Base-by-base conservation (phyloP, 2,797 vertebrate species). In the Tympanoctomys barrerae region DNA sequence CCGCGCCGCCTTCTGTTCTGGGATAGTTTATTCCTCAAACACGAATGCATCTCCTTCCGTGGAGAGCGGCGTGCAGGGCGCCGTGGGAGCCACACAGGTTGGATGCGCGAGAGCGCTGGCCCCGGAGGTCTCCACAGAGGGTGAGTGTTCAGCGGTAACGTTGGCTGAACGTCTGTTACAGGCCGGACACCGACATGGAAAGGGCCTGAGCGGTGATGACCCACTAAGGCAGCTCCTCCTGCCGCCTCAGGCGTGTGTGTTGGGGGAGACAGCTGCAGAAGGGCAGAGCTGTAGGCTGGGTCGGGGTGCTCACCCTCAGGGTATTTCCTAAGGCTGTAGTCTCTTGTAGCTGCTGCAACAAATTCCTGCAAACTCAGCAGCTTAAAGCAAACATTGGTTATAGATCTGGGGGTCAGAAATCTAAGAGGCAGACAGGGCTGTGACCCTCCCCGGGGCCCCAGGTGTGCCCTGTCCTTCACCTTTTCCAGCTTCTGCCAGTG, bases 221-320 rank as follows among this genome's bases (percentile, higher is more conserved):
- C 39, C 7, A 5, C 16, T 26, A 10, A 21, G n/a, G 68, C 2
- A 4, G 92, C 73, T 31, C 7, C 5, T 6, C 4, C 75, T n/a
- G 1, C 49, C 1, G 0, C 14, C 14, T 10, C 13, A 16, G 22
- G 28, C 14, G 0, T 36, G 4, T 14, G 3, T 8, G n/a, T n/a
- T n/a, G 0, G 4, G 64, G 73, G 80, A 54, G n/a, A 10, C 2
- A 12, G n/a, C 5, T 8, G 4, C 7, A 7, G 52, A 42, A 26
- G 8, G 16, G 42, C 2, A n/a, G 52, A 18, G 54, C 9, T 2
- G 16, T 2, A 7, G 49, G 52, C 33, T 10, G 4, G 73, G 14
- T 14, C 24, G 57, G 46, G 16, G 2, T 16, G n/a, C 1, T 24
- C n/a, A 13, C 5, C 68, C 39, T 46, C 28, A 6, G 73, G 31